Base-by-base conservation (phyloP, 2,888 invertebrate genomes). In the Aphidoletes aphidimyza region DNA sequence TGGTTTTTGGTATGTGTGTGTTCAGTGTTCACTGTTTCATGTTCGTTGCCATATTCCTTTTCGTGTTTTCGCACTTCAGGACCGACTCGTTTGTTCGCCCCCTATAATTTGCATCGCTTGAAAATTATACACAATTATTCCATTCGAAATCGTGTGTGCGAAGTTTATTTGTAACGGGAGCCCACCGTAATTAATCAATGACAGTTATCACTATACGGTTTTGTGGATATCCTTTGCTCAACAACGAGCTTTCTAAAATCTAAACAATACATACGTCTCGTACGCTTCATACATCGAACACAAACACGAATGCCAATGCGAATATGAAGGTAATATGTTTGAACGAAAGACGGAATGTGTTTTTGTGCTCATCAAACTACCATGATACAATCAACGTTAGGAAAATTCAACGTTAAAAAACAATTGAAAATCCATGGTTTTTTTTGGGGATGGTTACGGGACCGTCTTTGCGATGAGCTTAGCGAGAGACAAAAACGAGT, bases 101-200 rank as follows among this genome's bases (percentile, higher is more conserved):
- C 30, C 42, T 42, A 6, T 42, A 6, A 69, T 69, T 69, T 69
- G 69, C n/a, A 69, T 19, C n/a, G 69, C 69, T 30, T 14, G 8
- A 69, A 69, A 69, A 30, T 69, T 69, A 69, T 69, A 69, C 69
- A 69, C 69, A 69, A 69, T 69, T 69, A 69, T 69, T 69, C 69
- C 69, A 69, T 69, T 69, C 17, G 69, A 30, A 69, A 69, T n/a
- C n/a, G n/a, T 69, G 69, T 69, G 54, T 54, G 26, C 54, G 22
- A 54, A 54, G 6, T 54, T 54, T 54, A 54, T 54, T 54, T 54
- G 22, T 54, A 69, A 69, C 69, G 30, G 26, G 34, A 30, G 1
- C 34, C 69, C 69, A 34, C 69, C 30, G 69, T 69, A 69, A 69
- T 69, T 69, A 69, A 69, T 69, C 69, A 69, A 69, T 69, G 69